Conservation (phyloP, 2,888 invertebrate species). For the Cryptus viduatorius region DNA sequence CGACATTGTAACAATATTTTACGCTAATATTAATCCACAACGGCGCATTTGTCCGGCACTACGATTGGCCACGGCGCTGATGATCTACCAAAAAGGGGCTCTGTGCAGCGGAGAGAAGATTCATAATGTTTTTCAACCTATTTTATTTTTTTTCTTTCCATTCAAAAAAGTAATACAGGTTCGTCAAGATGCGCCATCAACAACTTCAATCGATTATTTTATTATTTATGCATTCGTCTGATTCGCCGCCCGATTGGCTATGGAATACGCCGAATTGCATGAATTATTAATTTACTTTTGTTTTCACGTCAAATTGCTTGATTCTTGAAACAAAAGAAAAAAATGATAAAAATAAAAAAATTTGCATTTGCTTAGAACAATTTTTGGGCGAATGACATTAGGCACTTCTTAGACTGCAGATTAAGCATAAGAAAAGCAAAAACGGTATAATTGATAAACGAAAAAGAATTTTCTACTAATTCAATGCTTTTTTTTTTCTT, state of each 20-base stretch:
- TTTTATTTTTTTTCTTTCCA: neutral
- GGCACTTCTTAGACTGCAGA: constrained; percentile 54
- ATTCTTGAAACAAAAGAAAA: constrained; percentile 10
- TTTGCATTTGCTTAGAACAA: constrained; percentile 64
- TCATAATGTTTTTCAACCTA: neutral
- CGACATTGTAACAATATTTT: constrained; percentile 23
- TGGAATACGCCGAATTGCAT: constrained; percentile 55
- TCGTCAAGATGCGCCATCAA: neutral
- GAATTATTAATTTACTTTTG: constrained; percentile 47
- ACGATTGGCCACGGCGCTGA: constrained; percentile 49
- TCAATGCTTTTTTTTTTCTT: constrained; percentile 4
- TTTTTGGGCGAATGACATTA: constrained; percentile 64
- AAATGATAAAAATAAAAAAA: constrained; percentile 3
- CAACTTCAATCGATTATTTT: constrained; percentile 42
- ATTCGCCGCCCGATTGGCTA: constrained; percentile 57
- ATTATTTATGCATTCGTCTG: constrained; percentile 50
- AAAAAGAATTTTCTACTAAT: constrained; percentile 36
- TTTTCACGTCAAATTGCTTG: constrained; percentile 51
- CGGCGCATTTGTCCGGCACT: constrained; percentile 15
- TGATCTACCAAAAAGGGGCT: constrained; percentile 36
- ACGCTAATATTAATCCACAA: constrained; percentile 8
- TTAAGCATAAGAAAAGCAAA: constrained; percentile 52
- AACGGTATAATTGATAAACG: neutral
- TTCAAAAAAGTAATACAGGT: neutral
- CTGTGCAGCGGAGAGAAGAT: neutral